phyloP scores from a whole-genome alignment of 2,797 vertebrate species.

The Knipowitschia caucasica region DNA sequence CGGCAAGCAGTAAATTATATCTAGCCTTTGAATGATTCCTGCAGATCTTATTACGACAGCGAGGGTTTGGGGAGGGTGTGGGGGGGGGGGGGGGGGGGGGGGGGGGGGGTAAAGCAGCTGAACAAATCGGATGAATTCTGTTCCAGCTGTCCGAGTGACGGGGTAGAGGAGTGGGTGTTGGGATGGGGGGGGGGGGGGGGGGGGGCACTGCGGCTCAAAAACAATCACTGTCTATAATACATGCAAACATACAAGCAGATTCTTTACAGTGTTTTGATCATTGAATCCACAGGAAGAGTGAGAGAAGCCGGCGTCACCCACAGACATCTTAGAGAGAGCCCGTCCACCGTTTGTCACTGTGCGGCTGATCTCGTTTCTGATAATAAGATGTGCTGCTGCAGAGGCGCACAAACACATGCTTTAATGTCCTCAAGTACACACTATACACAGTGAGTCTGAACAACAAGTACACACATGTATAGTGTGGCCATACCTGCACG shows the following conservation, averaged over 20 bases:
- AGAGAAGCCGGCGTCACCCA: conserved; percentile 50
- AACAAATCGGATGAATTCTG: conserved; percentile 84
- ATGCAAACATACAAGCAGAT: conserved; percentile 43
- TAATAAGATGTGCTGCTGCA: conserved; percentile 61
- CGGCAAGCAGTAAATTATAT: conserved; percentile 84
- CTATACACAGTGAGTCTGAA: conserved; percentile 7
- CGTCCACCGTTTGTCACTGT: conserved; percentile 75
- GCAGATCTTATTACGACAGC: conserved; percentile 84
- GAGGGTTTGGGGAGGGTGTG: conserved; percentile 61
- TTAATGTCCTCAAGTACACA: conserved; percentile 22
- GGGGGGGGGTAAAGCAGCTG: conserved; percentile 76
- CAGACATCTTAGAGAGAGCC: conserved; percentile 65
- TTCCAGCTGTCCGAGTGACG: conserved; percentile 77
- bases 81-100: conserved; percentile 52
- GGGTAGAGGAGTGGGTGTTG: conserved; percentile 32
- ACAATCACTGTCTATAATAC: conserved; percentile 70
- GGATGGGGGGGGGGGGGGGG: conserved; percentile 26
- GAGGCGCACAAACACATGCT: conserved; percentile 48
- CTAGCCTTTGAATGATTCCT: conserved; percentile 89
- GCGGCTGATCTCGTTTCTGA: conserved; percentile 75
- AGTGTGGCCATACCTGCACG: too few species aligned
- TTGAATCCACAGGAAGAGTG: conserved; percentile 37
- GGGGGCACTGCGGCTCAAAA: conserved; percentile 61
- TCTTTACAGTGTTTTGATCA: conserved; percentile 18
- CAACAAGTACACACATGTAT: conserved; percentile 5